Conservation (phyloP, 2,888 invertebrate species). For the Monopis laevigella region DNA sequence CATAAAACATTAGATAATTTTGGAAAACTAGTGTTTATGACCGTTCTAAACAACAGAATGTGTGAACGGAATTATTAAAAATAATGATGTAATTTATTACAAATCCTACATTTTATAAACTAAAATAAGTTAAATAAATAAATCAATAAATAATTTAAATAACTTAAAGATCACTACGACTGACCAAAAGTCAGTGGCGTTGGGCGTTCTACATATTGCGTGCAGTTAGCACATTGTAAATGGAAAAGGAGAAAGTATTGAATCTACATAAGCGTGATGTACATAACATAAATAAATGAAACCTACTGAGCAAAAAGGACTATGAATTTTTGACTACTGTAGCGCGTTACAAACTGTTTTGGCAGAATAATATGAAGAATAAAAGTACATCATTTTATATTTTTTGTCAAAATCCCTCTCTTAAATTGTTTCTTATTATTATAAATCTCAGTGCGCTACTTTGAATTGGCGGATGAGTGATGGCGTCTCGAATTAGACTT, state of each 20-base stretch:
- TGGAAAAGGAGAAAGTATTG: too few species aligned
- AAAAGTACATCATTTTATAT: too few species aligned
- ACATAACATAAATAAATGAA: neutral
- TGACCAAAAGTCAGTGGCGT: slow-evolving; percentile 33
- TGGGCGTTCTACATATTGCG: slow-evolving; percentile 23
- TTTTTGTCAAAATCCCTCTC: too few species aligned
- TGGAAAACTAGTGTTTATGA: too few species aligned
- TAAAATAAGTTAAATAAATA: slow-evolving; percentile 65
- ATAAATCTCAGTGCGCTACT: too few species aligned
- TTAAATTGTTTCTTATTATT: too few species aligned
- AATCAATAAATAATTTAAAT: too few species aligned
- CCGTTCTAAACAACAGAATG: neutral
- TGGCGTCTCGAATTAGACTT: slow-evolving; percentile 75
- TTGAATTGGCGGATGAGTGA: too few species aligned
- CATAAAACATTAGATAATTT: too few species aligned
- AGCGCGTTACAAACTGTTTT: too few species aligned
- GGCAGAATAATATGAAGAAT: too few species aligned
- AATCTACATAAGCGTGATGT: neutral
- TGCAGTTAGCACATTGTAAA: slow-evolving; percentile 4
- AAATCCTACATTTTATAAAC: slow-evolving; percentile 45
- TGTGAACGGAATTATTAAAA: neutral
- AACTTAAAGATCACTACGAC: slow-evolving; percentile 49
- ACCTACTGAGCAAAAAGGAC: slow-evolving; percentile 8
- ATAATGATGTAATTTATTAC: too few species aligned
- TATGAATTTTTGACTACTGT: slow-evolving; percentile 21